Base-by-base conservation (phyloP, 2,888 invertebrate genomes). In the Lasioglossum oenotherae region DNA sequence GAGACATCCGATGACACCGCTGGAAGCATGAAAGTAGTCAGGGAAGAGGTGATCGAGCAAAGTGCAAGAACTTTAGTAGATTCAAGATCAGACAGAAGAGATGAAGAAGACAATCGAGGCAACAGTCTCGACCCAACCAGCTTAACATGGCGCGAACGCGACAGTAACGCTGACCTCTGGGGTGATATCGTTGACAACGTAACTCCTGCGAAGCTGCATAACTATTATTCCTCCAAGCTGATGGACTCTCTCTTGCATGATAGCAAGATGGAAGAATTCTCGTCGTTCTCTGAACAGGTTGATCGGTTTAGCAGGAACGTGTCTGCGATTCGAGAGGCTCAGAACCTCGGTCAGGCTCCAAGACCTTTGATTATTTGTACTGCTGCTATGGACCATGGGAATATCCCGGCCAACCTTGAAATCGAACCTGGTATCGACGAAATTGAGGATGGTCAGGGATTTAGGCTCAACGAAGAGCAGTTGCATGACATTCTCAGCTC, bases 71-170 rank as follows among this genome's bases (percentile, higher is more conserved):
- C 23, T 10, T 35, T 6, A 0, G 31, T 3, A 1, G 46, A 14
- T 12, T 31, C 19, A 64, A 27, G 19, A 64, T 35, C 31, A 0
- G 64, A 27, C 8, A 0, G 27, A n/a, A 2, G 10, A 2, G 0
- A n/a, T 8, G 6, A 67, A 23, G 31, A 35, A 19, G 27, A 78
- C 27, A 2, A 2, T 27, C 14, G 44, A 0, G 12, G 2, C 0
- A 64, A 75, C n/a, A 71, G 64, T 0, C 14, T 83, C 0, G 38
- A 84, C 4, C 19, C 84, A 27, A 57, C 31, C 23, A 84, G 73
- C 23, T 8, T 57, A 57, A 10, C n/a, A 3, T 31, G 64, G 31
- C 6, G 31, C 6, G 6, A 16, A 8, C 31, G 0, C 6, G 64
- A 31, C 16, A 64, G 23, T 6, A 16, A 64, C 16, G 27, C 16